Base-by-base conservation (phyloP, 2,888 invertebrate genomes). In the Oligia strigilis region DNA sequence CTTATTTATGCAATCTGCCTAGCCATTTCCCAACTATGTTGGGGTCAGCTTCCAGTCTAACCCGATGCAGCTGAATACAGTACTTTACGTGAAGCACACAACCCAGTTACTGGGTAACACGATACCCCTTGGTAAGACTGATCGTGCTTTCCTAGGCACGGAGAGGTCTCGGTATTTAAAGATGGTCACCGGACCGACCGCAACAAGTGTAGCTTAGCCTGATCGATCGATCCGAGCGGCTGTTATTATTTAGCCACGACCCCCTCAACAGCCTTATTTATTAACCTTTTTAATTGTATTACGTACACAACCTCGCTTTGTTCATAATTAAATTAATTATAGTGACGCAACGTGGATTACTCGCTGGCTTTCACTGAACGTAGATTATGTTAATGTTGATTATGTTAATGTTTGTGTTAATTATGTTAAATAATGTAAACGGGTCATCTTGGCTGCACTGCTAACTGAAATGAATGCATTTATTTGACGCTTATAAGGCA, bases 371-470 rank as follows among this genome's bases (percentile, higher is more conserved):
- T 88, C 88, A 79, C 88, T 85, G 69, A 75, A 70, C 49, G 82
- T 84, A 81, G 74, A 78, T 82, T 79, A 86, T 78, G 81, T 69
- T 83, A 77, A 78, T 74, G 71, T 71, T 69, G 58, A 75, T n/a
- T 81, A 83, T 83, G 74, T 46, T 87, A 80, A 87, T 84, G 71
- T 55, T 75, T 77, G 79, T 60, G 60, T 74, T 78, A 82, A 84
- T 69, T 82, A 85, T 88, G 79, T 69, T 85, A 88, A 88, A 72
- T 77, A 81, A 88, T 88, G 85, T 81, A 88, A 81, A n/a, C 75
- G 36, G 88, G 88, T 77, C 87, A 80, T 81, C 81, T 77, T 71
- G 78, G 62, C 78, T 81, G 75, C 78, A 78, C 64, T 13, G 49
- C 64, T 73, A 73, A 74, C 78, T 85, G 78, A 82, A 75, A 80